These are phyloP conservation scores for Columba livia DNA, from an alignment of 2,113 vertebrate genomes.

Conservation along the genomic window DNA sequence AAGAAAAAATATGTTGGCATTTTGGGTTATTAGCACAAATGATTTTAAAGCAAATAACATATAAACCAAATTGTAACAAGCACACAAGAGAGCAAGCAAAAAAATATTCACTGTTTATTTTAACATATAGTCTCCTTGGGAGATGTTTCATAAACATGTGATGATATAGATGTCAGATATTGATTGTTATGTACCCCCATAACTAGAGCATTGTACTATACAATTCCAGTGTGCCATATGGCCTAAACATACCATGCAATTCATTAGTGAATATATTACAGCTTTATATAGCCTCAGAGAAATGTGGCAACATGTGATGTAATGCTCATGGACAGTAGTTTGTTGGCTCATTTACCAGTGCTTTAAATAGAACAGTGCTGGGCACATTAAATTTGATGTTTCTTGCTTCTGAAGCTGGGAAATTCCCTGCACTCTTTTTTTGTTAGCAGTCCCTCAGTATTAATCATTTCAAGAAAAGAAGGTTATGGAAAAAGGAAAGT, in stretches of 20 bases:
- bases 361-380: slow-evolving; percentile 41
- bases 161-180: slow-evolving; percentile 3
- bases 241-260: slow-evolving; percentile 35
- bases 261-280: slow-evolving; percentile 36
- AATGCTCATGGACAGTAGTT: slow-evolving; percentile 63
- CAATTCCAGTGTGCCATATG: slow-evolving; percentile 38
- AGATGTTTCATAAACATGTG: background rate
- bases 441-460: background rate
- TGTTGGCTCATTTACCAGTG: slow-evolving; percentile 59
- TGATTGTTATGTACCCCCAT: background rate
- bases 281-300: slow-evolving; percentile 52
- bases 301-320: slow-evolving; percentile 43
- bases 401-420: background rate
- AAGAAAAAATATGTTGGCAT: slow-evolving; percentile 23
- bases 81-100: background rate
- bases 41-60: slow-evolving; percentile 32
- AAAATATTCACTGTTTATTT: slow-evolving; percentile 25
- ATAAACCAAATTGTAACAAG: slow-evolving; percentile 7
- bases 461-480: background rate
- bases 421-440: background rate
- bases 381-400: slow-evolving; percentile 2
- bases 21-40: slow-evolving; percentile 25
- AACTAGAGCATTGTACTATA: background rate
- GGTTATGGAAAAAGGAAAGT: background rate
- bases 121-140: background rate